Evolutionary conservation across 2,888 invertebrate species (phyloP).

Genomic region (Odontocolon sp.): DNA sequence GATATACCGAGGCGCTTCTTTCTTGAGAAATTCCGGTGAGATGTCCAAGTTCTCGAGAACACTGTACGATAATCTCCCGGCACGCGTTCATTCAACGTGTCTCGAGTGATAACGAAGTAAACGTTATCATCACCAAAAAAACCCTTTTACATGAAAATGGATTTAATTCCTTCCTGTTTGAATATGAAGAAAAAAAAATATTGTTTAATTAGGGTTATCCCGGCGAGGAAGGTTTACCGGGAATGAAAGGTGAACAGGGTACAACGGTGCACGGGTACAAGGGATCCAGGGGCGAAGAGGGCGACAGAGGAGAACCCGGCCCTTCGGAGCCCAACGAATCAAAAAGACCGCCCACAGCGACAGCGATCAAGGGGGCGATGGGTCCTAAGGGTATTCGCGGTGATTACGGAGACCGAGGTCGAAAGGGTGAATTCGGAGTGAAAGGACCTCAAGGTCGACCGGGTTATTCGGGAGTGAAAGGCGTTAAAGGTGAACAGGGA

Average conservation of each 20-base stretch:
- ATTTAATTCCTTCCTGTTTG: too few species aligned
- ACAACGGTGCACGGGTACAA: too few species aligned
- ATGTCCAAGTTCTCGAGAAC: constrained; percentile 6
- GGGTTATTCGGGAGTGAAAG: constrained; percentile 79
- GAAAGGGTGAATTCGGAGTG: constrained; percentile 77
- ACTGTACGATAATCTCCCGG: neutral
- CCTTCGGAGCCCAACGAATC: constrained; percentile 68
- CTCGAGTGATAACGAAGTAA: neutral
- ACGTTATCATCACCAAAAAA: neutral
- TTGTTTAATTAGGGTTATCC: constrained; percentile 79
- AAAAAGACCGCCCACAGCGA: constrained; percentile 72
- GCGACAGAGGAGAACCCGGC: constrained; percentile 86
- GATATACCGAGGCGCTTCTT: constrained; percentile 55
- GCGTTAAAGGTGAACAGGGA: constrained; percentile 88
- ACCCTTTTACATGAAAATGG: neutral
- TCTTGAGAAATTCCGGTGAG: constrained; percentile 63
- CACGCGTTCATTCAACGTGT: constrained; percentile 31
- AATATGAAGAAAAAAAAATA: neutral
- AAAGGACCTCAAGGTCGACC: constrained; percentile 78
- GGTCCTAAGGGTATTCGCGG: constrained; percentile 80
- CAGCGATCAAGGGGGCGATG: constrained; percentile 65
- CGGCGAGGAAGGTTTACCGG: constrained; percentile 83
- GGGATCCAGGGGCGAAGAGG: too few species aligned
- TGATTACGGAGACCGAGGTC: constrained; percentile 78
- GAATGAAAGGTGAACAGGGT: constrained; percentile 81